phyloP scores from a whole-genome alignment of 2,888 invertebrate genomes.

The Ypsolopha sequella region DNA sequence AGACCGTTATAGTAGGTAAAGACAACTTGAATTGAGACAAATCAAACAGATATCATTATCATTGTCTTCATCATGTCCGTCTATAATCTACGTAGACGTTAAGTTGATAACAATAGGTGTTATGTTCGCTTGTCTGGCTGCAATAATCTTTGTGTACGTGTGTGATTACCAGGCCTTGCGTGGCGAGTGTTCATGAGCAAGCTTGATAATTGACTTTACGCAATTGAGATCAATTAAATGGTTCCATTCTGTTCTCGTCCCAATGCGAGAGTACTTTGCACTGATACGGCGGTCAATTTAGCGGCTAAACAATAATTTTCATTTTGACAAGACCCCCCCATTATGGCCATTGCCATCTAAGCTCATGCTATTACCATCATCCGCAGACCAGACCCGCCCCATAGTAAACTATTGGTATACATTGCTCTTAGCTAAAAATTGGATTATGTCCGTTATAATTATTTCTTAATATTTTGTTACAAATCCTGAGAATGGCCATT shows the following conservation, averaged over 20 bases:
- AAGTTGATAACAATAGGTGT: background rate
- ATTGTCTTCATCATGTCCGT: background rate
- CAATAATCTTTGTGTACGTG: background rate
- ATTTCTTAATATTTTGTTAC: no score
- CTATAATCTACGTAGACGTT: background rate
- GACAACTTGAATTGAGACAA: background rate
- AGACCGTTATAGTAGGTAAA: no score
- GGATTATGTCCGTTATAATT: no score
- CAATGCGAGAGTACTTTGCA: background rate
- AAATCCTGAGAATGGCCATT: no score
- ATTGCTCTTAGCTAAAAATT: no score
- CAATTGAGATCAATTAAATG: constrained; percentile 8
- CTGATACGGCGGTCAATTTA: no score
- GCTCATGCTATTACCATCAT: no score
- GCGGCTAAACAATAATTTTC: no score
- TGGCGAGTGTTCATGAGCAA: background rate
- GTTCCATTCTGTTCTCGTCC: background rate
- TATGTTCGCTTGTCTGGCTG: background rate
- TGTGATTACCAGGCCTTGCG: constrained; percentile 1
- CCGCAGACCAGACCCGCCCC: no score
- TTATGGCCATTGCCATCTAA: no score
- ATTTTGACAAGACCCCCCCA: no score
- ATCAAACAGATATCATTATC: background rate
- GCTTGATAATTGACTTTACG: constrained; percentile 4
- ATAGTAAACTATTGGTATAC: no score